Conservation (phyloP, 2,888 invertebrate species). For the Antheraea yamamai region DNA sequence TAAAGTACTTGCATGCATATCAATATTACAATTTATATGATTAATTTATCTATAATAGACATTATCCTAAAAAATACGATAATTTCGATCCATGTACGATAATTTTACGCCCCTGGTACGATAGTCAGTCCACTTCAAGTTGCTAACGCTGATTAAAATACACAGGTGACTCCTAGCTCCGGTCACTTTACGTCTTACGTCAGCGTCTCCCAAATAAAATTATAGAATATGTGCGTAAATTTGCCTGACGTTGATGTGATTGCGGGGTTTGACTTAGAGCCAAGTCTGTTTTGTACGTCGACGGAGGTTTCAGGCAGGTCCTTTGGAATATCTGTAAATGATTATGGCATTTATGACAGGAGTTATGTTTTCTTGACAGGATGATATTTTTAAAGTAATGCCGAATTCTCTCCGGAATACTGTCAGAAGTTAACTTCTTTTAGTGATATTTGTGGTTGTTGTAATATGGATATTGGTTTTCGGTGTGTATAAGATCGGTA, state of each 20-base stretch:
- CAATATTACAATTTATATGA: too few relatives aligned
- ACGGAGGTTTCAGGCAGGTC: background rate
- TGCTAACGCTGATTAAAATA: too few relatives aligned
- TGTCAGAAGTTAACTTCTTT: background rate
- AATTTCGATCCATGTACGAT: too few relatives aligned
- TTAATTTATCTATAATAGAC: too few relatives aligned
- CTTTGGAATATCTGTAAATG: background rate
- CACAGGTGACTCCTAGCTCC: background rate
- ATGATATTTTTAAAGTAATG: background rate
- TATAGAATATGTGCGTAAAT: background rate
- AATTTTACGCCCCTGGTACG: too few relatives aligned
- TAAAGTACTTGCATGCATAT: too few relatives aligned
- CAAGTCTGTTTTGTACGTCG: background rate
- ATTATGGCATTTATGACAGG: background rate
- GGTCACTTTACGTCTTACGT: background rate
- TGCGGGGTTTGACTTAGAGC: background rate
- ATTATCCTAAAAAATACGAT: too few relatives aligned
- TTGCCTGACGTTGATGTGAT: background rate
- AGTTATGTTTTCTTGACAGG: background rate
- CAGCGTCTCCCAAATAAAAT: slow-evolving; percentile 5
- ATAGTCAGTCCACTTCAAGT: too few relatives aligned
- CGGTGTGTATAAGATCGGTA: background rate
- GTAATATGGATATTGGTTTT: background rate
- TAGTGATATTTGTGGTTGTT: background rate
- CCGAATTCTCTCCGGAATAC: background rate